Evolutionary conservation across 2,113 vertebrate genomes (phyloP).

Genomic region (Oreochromis niloticus): DNA sequence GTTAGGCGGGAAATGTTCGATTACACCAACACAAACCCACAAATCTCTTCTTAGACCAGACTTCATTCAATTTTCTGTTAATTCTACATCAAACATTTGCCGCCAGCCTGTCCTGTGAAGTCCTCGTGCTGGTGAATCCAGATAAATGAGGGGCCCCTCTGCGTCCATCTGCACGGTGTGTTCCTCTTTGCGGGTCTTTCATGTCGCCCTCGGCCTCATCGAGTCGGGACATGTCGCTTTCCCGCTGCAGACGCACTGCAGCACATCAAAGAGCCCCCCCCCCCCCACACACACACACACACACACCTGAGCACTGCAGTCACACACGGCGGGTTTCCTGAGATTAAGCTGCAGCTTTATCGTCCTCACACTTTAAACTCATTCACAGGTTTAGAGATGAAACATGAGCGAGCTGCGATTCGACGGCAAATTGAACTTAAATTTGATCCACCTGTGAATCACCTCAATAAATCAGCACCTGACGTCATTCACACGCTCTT

Average conservation of each 20-base stretch:
- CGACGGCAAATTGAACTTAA: not conserved
- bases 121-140: not conserved
- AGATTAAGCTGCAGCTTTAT: not conserved
- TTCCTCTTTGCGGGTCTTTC: not conserved
- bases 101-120: not conserved
- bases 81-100: not conserved
- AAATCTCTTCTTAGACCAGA: not conserved
- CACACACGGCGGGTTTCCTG: not conserved
- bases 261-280: not conserved
- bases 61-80: not conserved
- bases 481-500: not conserved
- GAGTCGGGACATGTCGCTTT: slow-evolving; percentile 50
- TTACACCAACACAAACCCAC: accelerated
- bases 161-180: not conserved
- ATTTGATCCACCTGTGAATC: not conserved
- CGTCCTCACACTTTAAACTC: not conserved
- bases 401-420: not conserved
- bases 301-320: not conserved
- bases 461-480: not conserved
- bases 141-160: not conserved
- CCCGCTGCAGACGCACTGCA: slow-evolving; percentile 10
- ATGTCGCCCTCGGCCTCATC: slow-evolving; percentile 8
- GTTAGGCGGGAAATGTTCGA: not conserved
- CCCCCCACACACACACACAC: not conserved
- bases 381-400: not conserved